These are phyloP conservation scores for Panthera uncia DNA, from an alignment of 2,113 vertebrate genomes.

Conservation along the genomic window DNA sequence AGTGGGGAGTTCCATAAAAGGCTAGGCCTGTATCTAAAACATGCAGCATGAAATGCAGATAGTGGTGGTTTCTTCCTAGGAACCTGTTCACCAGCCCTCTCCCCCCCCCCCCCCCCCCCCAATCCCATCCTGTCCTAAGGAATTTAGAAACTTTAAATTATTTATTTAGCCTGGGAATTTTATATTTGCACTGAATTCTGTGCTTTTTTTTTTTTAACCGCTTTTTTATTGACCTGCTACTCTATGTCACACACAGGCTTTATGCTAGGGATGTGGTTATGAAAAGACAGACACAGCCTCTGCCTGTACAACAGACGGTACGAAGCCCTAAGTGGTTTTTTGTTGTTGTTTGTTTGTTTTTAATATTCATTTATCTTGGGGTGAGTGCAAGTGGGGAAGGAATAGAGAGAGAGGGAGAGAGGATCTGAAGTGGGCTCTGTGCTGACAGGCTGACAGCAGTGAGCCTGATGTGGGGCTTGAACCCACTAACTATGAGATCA, in stretches of 20 bases:
- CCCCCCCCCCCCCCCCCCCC: rapidly evolving
- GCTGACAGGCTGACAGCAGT: no score
- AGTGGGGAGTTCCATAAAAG: background rate
- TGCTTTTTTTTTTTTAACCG: background rate
- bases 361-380: no score
- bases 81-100: background rate
- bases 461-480: no score
- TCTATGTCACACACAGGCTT: background rate
- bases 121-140: background rate
- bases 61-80: background rate
- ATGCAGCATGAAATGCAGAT: background rate
- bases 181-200: background rate
- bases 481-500: no score
- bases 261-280: background rate
- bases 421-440: no score
- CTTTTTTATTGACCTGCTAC: background rate
- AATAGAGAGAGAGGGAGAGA: no score
- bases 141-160: slow-evolving; percentile 22
- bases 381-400: no score
- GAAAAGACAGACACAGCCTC: background rate
- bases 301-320: background rate
- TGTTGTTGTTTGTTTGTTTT: no score
- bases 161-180: background rate
- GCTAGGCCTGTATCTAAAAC: background rate
- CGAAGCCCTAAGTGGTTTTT: background rate